Evolutionary conservation across 2,888 invertebrate species (phyloP).

Genomic region (Brachynemurus nebulosus): DNA sequence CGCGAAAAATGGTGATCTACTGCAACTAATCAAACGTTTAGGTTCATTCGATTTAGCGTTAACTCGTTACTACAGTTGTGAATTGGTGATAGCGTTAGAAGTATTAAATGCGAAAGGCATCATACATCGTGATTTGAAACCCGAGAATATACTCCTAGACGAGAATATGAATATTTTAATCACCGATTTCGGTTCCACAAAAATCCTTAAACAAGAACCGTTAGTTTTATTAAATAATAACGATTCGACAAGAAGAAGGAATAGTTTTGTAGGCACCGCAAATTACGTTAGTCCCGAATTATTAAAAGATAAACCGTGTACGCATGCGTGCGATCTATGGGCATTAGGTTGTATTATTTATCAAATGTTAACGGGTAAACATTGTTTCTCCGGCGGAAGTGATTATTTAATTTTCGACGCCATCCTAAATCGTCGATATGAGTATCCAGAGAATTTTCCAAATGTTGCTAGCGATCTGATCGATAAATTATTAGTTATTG

Average conservation of each 20-base stretch:
- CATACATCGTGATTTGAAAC: constrained; percentile 93
- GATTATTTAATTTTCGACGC: constrained; percentile 96
- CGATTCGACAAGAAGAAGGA: constrained; percentile 39
- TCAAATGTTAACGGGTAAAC: constrained; percentile 89
- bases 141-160: constrained; percentile 92
- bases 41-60: constrained; percentile 81
- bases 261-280: constrained; percentile 95
- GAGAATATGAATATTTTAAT: constrained; percentile 93
- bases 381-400: constrained; percentile 82
- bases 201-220: constrained; percentile 43
- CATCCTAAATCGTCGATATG: constrained; percentile 79
- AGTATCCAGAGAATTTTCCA: constrained; percentile 85
- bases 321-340: constrained; percentile 85
- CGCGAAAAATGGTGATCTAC: constrained; percentile 88
- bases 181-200: constrained; percentile 95
- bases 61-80: constrained; percentile 88
- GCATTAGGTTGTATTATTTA: constrained; percentile 93
- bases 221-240: constrained; percentile 2
- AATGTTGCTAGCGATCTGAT: constrained; percentile 78
- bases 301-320: constrained; percentile 49
- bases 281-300: constrained; percentile 98
- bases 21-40: constrained; percentile 81
- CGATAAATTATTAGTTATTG: constrained; percentile 66
- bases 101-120: constrained; percentile 78
- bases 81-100: constrained; percentile 83